These are phyloP conservation scores for Martes martes DNA, from an alignment of 2,113 vertebrate genomes.

Conservation along the genomic window DNA sequence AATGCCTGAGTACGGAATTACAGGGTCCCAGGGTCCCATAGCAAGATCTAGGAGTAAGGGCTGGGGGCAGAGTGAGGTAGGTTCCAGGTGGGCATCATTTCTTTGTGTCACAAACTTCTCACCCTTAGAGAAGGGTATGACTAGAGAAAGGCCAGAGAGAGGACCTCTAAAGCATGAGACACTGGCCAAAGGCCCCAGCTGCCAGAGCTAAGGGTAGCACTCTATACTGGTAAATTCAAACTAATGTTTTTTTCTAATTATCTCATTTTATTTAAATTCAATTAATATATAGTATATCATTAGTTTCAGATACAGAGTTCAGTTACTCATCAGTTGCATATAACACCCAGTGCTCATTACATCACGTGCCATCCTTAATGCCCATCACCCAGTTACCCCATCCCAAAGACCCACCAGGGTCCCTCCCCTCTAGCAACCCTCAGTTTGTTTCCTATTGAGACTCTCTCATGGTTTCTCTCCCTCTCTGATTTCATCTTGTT, in stretches of 20 bases:
- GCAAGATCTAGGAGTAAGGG: neutral
- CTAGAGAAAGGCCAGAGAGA: neutral
- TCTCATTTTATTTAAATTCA: neutral
- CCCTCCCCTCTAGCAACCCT: neutral
- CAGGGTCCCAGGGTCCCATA: neutral
- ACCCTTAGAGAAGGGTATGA: neutral
- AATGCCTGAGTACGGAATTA: neutral
- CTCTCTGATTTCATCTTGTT: neutral
- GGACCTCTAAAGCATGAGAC: neutral
- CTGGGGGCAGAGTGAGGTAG: neutral
- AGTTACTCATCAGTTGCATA: neutral
- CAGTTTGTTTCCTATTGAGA: neutral
- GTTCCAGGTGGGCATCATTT: neutral
- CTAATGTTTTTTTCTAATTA: neutral
- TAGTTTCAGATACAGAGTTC: neutral
- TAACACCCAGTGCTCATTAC: neutral
- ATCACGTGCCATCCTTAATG: neutral
- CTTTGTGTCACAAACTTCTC: neutral
- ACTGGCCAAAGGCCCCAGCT: neutral
- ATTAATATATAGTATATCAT: neutral
- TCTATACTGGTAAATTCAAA: neutral
- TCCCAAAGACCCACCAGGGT: no score
- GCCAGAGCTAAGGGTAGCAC: neutral
- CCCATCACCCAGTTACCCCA: neutral
- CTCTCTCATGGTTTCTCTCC: neutral